Base-by-base conservation (phyloP, 2,888 invertebrate species). In the Lasioglossum marginatum region DNA sequence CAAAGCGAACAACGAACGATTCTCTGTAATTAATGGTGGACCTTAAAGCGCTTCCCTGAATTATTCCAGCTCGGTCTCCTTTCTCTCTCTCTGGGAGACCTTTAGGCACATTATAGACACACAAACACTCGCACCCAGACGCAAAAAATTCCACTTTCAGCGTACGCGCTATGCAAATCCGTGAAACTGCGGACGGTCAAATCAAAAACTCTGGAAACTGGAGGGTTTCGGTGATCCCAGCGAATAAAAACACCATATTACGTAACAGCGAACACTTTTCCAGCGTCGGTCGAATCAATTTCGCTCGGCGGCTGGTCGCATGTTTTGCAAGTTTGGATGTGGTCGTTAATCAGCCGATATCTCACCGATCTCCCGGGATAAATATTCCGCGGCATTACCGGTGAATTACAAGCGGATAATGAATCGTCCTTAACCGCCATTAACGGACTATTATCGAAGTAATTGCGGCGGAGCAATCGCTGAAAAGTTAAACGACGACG, bases 381-480 rank as follows among this genome's bases (percentile, higher is more conserved):
- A 79, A 85, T 66, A 72, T 76, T 37, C 52, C 27, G n/a, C 34
- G 19, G 75, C 71, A 63, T 79, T 77, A 85, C 71, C 76, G 74
- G 57, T 66, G 73, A 82, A 83, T 77, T 86, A 72, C 66, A 83
- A 63, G 70, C 52, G 72, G 68, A 80, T 81, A 86, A 88, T 78
- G 78, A 86, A 82, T 84, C 73, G 72, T 72, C 48, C 40, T 63
- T 23, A 31, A 48, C 34, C 70, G 63, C 82, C 79, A 81, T 89
- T 89, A 88, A 37, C 75, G 72, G 70, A 34, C 81, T 77, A 81
- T 83, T 84, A 86, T 78, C 81, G 72, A 82, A 82, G 84, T 88
- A 89, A 89, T 89, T 88, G 86, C 82, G 79, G 86, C 76, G 16
- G 52, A 83, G 73, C 84, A 82, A 84, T 89, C 84, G 81, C 73